Conservation (phyloP, 1,140 invertebrate species). For the Meloidogyne floridensis region DNA sequence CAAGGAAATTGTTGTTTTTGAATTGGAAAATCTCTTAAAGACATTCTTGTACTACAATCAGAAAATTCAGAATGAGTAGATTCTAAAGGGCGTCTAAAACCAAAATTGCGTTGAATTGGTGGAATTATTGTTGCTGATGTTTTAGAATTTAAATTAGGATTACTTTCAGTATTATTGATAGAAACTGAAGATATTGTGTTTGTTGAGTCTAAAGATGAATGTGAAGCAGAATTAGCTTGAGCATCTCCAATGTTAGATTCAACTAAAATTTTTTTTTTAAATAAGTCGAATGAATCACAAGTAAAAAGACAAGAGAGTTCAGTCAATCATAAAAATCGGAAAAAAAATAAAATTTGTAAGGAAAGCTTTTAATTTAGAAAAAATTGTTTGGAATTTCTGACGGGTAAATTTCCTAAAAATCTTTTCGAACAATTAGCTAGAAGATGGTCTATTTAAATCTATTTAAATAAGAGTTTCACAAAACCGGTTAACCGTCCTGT, state of each 20-base stretch:
- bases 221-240: constrained; percentile 6
- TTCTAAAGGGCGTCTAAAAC: background rate
- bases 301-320: no score
- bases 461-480: no score
- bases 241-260: background rate
- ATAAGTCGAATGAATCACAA: no score
- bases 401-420: no score
- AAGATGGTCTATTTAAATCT: no score
- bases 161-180: constrained; percentile 1
- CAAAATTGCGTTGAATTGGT: constrained; percentile 6
- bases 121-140: background rate
- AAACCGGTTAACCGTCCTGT: no score
- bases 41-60: constrained; percentile 6
- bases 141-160: background rate
- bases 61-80: background rate
- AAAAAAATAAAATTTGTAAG: no score
- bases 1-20: background rate
- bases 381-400: no score
- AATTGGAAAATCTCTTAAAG: background rate
- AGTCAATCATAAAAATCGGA: no score
- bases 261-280: background rate
- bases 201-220: constrained; percentile 1
- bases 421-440: no score
- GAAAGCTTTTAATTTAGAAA: no score
- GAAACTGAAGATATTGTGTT: background rate